Conservation (phyloP, 2,113 vertebrate genomes). For the Larimichthys crocea region DNA sequence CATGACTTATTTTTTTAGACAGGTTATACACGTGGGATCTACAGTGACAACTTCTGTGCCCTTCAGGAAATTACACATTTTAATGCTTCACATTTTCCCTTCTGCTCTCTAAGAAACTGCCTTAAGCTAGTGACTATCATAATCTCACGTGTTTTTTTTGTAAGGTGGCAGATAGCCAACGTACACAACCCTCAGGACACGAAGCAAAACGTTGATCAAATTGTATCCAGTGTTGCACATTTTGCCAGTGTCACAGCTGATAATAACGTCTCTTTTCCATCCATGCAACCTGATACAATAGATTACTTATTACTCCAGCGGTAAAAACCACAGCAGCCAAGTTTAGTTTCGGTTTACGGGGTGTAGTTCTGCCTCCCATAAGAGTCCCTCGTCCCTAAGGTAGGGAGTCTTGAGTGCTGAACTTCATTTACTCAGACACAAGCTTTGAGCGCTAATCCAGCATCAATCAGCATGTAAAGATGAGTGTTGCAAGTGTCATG, state of each 20-base stretch:
- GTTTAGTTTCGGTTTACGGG: neutral
- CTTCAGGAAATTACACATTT: neutral
- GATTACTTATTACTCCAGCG: constrained; percentile 16
- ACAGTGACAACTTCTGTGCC: neutral
- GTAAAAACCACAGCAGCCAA: neutral
- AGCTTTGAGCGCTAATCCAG: neutral
- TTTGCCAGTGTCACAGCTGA: neutral
- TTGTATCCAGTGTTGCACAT: neutral
- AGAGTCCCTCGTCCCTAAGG: neutral
- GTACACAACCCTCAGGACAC: neutral
- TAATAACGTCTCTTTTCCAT: neutral
- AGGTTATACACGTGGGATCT: neutral
- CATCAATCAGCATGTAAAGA: neutral
- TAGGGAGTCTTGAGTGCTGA: neutral
- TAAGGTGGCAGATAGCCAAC: neutral
- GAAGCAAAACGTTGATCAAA: neutral
- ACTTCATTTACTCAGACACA: neutral
- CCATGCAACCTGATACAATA: neutral
- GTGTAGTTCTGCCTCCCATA: neutral
- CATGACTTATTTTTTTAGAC: neutral
- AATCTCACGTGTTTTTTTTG: neutral
- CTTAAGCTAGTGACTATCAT: neutral
- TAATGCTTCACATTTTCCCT: neutral
- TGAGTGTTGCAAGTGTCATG: neutral
- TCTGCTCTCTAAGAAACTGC: neutral